Evolutionary conservation across 2,888 invertebrate species (phyloP).

Genomic region (Flexamia atlantica): DNA sequence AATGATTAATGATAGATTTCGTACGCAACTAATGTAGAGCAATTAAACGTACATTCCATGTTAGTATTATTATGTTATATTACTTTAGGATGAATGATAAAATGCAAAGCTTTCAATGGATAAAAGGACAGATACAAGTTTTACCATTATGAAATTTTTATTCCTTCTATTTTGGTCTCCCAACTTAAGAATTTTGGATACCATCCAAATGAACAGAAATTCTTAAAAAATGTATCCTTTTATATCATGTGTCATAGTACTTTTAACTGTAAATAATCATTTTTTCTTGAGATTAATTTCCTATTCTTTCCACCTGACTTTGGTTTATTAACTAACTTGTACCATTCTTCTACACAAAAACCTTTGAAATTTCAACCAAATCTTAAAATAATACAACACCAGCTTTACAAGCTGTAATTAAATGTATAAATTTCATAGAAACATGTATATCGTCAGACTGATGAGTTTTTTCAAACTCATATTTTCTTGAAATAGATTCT

Average conservation of each 20-base stretch:
- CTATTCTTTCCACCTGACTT: neutral
- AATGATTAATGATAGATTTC: constrained; percentile 11
- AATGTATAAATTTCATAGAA: too few relatives aligned
- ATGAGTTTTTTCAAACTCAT: neutral
- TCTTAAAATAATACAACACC: neutral
- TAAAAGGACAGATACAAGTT: constrained; percentile 17
- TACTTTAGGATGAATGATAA: constrained; percentile 37
- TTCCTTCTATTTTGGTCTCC: neutral
- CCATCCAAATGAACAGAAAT: too few relatives aligned
- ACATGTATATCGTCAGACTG: too few relatives aligned
- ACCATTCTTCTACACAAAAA: neutral
- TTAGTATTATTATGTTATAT: neutral
- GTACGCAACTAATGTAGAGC: neutral
- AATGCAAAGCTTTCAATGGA: constrained; percentile 27
- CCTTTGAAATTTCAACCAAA: neutral
- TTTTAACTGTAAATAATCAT: too few relatives aligned
- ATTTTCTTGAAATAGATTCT: neutral
- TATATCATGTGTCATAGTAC: too few relatives aligned
- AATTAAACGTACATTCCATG: constrained; percentile 26
- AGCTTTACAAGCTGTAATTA: too few relatives aligned
- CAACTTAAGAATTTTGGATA: constrained; percentile 8
- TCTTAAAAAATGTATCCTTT: too few relatives aligned
- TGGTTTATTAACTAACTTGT: neutral
- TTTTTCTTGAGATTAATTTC: too few relatives aligned
- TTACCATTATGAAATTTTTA: neutral